Conservation (phyloP, 1,140 invertebrate species). For the Geopemphigus sp. region DNA sequence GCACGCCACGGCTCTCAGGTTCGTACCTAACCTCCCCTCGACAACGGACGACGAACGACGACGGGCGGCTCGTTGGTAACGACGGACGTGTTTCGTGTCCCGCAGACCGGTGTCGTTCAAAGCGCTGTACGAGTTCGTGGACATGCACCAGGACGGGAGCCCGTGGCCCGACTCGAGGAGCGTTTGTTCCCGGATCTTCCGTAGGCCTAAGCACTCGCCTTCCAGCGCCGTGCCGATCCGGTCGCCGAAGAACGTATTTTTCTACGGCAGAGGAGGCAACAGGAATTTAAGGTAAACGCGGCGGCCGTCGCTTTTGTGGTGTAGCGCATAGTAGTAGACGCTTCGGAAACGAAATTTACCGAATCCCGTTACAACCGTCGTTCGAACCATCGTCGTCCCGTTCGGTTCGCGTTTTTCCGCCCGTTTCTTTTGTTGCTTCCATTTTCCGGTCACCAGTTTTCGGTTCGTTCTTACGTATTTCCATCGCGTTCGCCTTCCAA, state of each 20-base stretch:
- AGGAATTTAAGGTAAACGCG: constrained; percentile 69
- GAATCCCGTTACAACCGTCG: no score
- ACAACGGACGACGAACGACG: no score
- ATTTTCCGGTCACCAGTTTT: no score
- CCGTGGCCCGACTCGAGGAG: constrained; percentile 67
- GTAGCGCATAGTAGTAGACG: no score
- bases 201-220: constrained; percentile 60
- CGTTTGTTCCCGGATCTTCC: constrained; percentile 68
- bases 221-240: constrained; percentile 59
- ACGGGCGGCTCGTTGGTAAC: neutral
- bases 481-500: no score
- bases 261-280: constrained; percentile 79
- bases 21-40: no score
- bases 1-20: constrained; percentile 80
- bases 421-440: no score
- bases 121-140: constrained; percentile 85
- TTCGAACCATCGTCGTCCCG: no score
- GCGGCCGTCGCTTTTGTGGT: no score
- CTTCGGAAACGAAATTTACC: no score
- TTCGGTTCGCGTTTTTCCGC: no score
- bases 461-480: no score
- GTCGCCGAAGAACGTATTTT: constrained; percentile 76
- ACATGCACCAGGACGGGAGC: constrained; percentile 79
- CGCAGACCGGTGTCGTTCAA: constrained; percentile 76
- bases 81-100: neutral